Evolutionary conservation across 2,797 vertebrate genomes (phyloP), one percentile per base, ranked within the genome.

Genomic region (Paramormyrops hopkinsi): DNA sequence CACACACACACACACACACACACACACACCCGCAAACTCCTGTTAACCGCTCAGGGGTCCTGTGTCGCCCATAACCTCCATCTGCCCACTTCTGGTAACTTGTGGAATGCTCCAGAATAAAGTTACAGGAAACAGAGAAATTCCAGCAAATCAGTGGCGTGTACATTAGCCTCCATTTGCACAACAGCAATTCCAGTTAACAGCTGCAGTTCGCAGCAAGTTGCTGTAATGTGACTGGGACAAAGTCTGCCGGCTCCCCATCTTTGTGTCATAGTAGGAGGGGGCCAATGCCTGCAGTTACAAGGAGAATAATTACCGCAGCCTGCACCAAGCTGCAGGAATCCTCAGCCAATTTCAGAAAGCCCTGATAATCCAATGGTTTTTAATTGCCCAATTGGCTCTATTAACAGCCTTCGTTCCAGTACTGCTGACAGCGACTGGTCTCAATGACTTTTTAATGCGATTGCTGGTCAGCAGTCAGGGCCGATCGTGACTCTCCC

Each of bases 381-480:
- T 53, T 90, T 90, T 90, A 90, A 90, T 90, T 88, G 89, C 54
- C 87, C 56, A 85, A 90, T 46, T 88, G 87, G 86, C 89, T 86
- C 25, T 73, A 56, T 84, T 48, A 88, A 88, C 4, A 7, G 9
- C 51, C 48, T 69, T 7, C 65, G 17, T 29, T 88, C 87, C 79
- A 62, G 82, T 41, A 88, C 37, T 54, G 76, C 87, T 69, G 53
- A 69, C 62, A 83, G 44, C 9, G 2, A 33, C 76, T 9, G 73
- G 54, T 84, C 33, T 46, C 88, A 25, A 88, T 90, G 79, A 25
- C 54, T 88, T 88, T 83, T 88, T 90, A 82, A 90, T 85, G 89
- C 12, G 22, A 76, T 29, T 85, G 73, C 89, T 19, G 44, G 79
- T 54, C 69, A 69, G 73, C 69, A 19, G 44, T 50, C 25, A 50